Evolutionary conservation across 1,140 invertebrate species (phyloP).

Genomic region (Proales similis): DNA sequence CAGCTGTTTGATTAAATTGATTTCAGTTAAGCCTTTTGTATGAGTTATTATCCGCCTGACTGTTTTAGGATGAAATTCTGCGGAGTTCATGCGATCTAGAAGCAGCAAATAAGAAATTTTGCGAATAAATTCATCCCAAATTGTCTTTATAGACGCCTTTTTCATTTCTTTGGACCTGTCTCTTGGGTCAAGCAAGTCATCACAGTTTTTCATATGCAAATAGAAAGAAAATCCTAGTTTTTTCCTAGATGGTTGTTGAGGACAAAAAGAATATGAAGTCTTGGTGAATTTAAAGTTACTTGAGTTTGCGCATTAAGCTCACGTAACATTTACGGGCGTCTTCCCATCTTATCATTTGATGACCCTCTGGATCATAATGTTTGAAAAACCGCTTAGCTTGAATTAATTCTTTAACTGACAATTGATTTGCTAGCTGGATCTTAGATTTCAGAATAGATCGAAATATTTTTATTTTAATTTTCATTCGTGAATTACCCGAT

Average conservation of each 20-base stretch:
- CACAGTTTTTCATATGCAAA: conserved; percentile 10
- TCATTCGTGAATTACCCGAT: conserved; percentile 2
- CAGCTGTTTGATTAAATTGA: neutral
- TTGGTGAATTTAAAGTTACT: no score
- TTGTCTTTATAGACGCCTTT: conserved; percentile 1
- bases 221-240: conserved; percentile 18
- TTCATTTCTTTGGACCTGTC: conserved; percentile 3
- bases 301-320: conserved; percentile 14
- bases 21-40: conserved; percentile 1
- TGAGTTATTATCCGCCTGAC: conserved; percentile 3
- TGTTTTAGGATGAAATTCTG: conserved; percentile 3
- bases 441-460: neutral
- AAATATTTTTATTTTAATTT: conserved; percentile 10
- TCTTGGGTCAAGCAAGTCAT: conserved; percentile 7
- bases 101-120: conserved; percentile 23
- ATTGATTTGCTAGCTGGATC: conserved; percentile 21
- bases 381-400: conserved; percentile 19
- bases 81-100: conserved; percentile 1
- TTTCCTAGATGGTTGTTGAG: no score
- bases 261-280: no score
- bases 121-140: conserved; percentile 30
- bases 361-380: conserved; percentile 5
- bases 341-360: conserved; percentile 19
- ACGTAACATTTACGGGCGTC: conserved; percentile 22
- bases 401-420: conserved; percentile 23